Evolutionary conservation across 2,888 invertebrate genomes (phyloP), one percentile per base, ranked within the genome.

Genomic region (Stratiomys singularior): DNA sequence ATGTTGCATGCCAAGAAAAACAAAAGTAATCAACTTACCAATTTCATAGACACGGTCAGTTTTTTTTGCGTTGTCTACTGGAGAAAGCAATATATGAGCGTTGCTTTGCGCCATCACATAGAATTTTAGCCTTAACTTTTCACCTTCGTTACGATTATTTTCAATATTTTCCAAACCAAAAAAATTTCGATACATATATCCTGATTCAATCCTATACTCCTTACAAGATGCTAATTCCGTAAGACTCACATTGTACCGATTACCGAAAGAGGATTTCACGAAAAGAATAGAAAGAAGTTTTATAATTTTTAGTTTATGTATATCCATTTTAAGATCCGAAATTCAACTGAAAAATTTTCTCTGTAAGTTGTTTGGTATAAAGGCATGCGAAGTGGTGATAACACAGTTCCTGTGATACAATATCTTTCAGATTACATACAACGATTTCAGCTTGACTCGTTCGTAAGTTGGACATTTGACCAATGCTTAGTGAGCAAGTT

Each of bases 11-110:
- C n/a, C n/a, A n/a, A n/a, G n/a, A n/a, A n/a, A n/a, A n/a, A n/a
- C n/a, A n/a, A n/a, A n/a, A n/a, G n/a, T n/a, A n/a, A 44, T 44
- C 15, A 30, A 30, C 18, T 81, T 77, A 86, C 86, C 93, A 64
- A 93, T 90, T 87, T 93, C 93, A 85, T 93, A 93, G 0, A 92
- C 92, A 0, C 90, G 88, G 82, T 91, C 91, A 0, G 78, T 81
- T 1, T 83, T 79, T 0, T 85, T 83, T 0, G 91, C 89, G 4
- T 82, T 84, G 0, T 87, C 84, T 0, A 88, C 88, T 0, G 91
- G 87, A 0, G 93, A 90, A 9, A 93, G 84, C 25, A 93, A 84
- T 63, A 93, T 91, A 82, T 93, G 93, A 0, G 93, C 93, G 84
- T 93, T 92, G 84, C 91, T 92, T 0, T 88, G 84, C 0, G 91